These are phyloP conservation scores for Tetragonisca angustula DNA, from an alignment of 2,888 invertebrate genomes.

Conservation along the genomic window DNA sequence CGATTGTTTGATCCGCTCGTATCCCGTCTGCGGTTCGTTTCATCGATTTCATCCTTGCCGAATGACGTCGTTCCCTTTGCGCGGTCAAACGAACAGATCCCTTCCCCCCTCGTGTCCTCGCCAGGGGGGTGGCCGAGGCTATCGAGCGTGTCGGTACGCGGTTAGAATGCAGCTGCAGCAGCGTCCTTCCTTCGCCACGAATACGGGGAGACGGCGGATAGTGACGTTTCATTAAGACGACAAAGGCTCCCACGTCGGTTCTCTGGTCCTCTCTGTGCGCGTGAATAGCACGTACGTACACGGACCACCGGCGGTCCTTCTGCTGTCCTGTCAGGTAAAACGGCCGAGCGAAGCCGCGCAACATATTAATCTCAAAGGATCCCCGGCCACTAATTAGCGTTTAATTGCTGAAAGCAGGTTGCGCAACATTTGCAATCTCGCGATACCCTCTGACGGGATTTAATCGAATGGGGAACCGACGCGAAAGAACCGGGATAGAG, in stretches of 20 bases:
- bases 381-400: slow-evolving; percentile 59
- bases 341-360: slow-evolving; percentile 32
- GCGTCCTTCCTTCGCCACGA: slow-evolving; percentile 48
- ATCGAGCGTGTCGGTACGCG: slow-evolving; percentile 56
- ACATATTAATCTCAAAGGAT: slow-evolving; percentile 58
- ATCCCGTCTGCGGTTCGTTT: slow-evolving; percentile 47
- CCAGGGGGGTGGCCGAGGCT: slow-evolving; percentile 19
- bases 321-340: neutral
- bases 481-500: neutral
- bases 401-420: slow-evolving; percentile 57
- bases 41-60: slow-evolving; percentile 45
- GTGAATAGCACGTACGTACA: slow-evolving; percentile 1
- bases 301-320: neutral
- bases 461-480: neutral
- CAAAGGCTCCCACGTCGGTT: slow-evolving; percentile 58
- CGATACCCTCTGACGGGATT: slow-evolving; percentile 3
- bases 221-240: slow-evolving; percentile 75
- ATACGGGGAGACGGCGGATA: slow-evolving; percentile 57
- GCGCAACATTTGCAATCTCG: slow-evolving; percentile 41
- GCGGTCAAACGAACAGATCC: slow-evolving; percentile 50
- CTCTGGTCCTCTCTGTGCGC: slow-evolving; percentile 8
- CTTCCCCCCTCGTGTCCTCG: slow-evolving; percentile 10
- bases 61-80: slow-evolving; percentile 2
- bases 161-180: slow-evolving; percentile 59
- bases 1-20: slow-evolving; percentile 50